Conservation (phyloP, 2,888 invertebrate species). For the Diarsia mendica region DNA sequence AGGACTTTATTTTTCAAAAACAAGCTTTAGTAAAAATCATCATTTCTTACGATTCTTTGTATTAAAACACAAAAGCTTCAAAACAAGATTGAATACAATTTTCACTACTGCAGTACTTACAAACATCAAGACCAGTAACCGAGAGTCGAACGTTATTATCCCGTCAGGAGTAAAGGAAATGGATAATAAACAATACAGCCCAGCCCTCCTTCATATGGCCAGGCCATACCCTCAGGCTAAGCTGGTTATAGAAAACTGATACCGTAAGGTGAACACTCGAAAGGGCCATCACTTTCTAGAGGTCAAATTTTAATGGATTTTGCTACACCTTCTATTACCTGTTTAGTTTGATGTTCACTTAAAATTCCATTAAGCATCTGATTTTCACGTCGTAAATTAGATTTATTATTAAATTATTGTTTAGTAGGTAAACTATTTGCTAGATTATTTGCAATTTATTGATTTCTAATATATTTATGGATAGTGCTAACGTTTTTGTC, state of each 20-base stretch:
- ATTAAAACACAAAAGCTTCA: neutral
- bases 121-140: conserved; percentile 37
- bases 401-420: neutral
- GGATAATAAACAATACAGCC: conserved; percentile 58
- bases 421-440: neutral
- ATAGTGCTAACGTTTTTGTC: neutral
- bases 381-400: neutral
- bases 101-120: conserved; percentile 18
- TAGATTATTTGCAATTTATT: neutral
- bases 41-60: neutral
- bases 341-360: conserved; percentile 23
- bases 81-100: conserved; percentile 8
- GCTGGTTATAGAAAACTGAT: conserved; percentile 60
- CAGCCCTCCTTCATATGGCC: conserved; percentile 49
- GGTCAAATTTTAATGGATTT: conserved; percentile 59
- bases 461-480: neutral
- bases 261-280: conserved; percentile 18
- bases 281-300: conserved; percentile 50
- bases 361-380: conserved; percentile 8
- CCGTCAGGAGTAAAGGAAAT: conserved; percentile 62
- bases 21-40: accelerated
- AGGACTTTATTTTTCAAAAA: conserved; percentile 16
- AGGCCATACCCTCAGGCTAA: conserved; percentile 43
- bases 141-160: conserved; percentile 52
- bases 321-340: conserved; percentile 25